These are phyloP conservation scores for Accipiter cooperii DNA, from an alignment of 2,113 vertebrate genomes.

Conservation along the genomic window DNA sequence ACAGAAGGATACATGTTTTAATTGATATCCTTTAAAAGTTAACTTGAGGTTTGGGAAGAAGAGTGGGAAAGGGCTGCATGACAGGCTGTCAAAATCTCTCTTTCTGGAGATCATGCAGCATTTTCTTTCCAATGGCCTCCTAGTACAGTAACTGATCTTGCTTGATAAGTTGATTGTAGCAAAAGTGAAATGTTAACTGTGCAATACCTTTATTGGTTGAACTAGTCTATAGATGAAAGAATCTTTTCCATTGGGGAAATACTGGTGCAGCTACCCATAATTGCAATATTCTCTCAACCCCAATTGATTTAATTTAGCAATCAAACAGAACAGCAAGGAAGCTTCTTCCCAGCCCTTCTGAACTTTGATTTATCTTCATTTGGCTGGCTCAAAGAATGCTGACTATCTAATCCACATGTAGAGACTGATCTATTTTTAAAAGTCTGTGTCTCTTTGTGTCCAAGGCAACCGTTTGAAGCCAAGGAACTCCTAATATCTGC, in stretches of 20 bases:
- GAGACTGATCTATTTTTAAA: constrained; percentile 66
- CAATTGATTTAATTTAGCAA: constrained; percentile 23
- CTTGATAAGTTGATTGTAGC: neutral
- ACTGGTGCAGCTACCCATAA: neutral
- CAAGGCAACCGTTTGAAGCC: constrained; percentile 69
- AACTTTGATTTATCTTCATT: constrained; percentile 27
- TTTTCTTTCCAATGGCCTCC: neutral
- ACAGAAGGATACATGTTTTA: neutral
- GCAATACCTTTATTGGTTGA: neutral
- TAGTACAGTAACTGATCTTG: neutral
- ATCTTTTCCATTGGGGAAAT: neutral
- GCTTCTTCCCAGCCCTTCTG: neutral
- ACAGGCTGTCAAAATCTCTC: neutral
- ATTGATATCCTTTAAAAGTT: neutral
- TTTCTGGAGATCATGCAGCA: neutral
- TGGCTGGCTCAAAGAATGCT: neutral
- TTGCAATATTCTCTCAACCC: neutral
- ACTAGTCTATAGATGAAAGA: neutral
- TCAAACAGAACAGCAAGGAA: neutral
- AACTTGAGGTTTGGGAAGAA: neutral
- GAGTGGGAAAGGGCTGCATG: neutral
- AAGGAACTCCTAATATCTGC: constrained; percentile 42
- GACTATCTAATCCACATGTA: constrained; percentile 31
- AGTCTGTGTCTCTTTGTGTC: constrained; percentile 67
- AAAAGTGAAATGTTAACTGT: neutral